phyloP scores from a whole-genome alignment of 1,140 invertebrate genomes.

The Gerris buenoi region DNA sequence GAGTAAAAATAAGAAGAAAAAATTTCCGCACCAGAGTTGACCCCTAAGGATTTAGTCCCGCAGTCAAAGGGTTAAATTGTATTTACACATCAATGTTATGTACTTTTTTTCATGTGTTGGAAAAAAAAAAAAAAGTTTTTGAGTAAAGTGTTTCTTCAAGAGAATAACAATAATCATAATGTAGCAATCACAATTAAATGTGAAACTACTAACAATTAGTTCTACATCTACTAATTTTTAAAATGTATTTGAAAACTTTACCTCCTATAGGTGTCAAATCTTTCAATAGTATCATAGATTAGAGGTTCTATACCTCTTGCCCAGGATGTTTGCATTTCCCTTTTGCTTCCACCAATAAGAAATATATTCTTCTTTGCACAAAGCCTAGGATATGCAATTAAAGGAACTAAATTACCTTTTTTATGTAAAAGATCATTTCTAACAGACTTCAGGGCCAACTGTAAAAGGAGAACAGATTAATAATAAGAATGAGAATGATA shows the following conservation, averaged over 20 bases:
- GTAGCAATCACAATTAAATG: too few relatives aligned
- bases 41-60: too few relatives aligned
- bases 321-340: constrained; percentile 50
- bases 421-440: constrained; percentile 62
- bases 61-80: too few relatives aligned
- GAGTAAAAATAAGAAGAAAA: too few relatives aligned
- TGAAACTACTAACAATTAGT: too few relatives aligned
- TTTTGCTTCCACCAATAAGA: constrained; percentile 76
- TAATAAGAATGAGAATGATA: neutral
- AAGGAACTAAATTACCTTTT: constrained; percentile 58
- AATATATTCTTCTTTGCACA: constrained; percentile 77
- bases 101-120: too few relatives aligned
- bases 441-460: constrained; percentile 58
- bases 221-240: too few relatives aligned
- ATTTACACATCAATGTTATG: too few relatives aligned
- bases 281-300: constrained; percentile 59
- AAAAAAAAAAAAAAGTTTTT: too few relatives aligned
- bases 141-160: too few relatives aligned
- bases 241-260: constrained; percentile 25
- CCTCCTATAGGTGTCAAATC: constrained; percentile 64
- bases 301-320: constrained; percentile 45
- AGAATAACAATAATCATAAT: too few relatives aligned
- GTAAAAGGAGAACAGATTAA: constrained; percentile 1
- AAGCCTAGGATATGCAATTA: constrained; percentile 58
- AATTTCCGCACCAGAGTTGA: too few relatives aligned